A percentile compares a stretch with the other conserved stretches of the same genome.
Evolutionary conservation across 2,797 vertebrate species (phyloP).

Genomic region (Oreochromis grahami): DNA sequence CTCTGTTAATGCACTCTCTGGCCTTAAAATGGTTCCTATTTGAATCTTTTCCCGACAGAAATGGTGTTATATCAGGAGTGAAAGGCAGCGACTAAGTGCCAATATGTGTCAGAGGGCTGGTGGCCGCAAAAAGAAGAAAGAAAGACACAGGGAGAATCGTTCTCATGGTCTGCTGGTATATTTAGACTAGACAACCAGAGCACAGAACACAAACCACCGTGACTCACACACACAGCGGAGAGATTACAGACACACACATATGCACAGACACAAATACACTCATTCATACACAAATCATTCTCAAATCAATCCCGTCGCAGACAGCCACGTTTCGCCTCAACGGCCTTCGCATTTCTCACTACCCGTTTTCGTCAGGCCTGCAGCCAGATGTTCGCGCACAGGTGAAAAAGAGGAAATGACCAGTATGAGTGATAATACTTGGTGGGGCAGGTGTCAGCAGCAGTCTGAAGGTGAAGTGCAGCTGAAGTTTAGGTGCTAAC

Average conservation of each 20-base stretch:
- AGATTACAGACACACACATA: slow-evolving; percentile 27
- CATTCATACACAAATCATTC: slow-evolving; percentile 28
- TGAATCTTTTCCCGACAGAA: slow-evolving; percentile 11
- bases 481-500: neutral
- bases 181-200: slow-evolving; percentile 57
- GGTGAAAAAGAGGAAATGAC: slow-evolving; percentile 41
- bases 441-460: slow-evolving; percentile 19
- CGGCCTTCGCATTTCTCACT: slow-evolving; percentile 55
- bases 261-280: slow-evolving; percentile 1
- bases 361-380: slow-evolving; percentile 59
- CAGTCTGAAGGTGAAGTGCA: neutral
- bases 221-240: slow-evolving; percentile 32
- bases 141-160: slow-evolving; percentile 37
- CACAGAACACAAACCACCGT: slow-evolving; percentile 37
- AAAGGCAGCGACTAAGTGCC: slow-evolving; percentile 19
- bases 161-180: slow-evolving; percentile 60
- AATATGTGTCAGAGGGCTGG: slow-evolving; percentile 46
- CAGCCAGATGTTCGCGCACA: slow-evolving; percentile 12
- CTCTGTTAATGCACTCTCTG: slow-evolving; percentile 18
- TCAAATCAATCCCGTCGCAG: slow-evolving; percentile 20
- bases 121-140: slow-evolving; percentile 16
- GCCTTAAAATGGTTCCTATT: slow-evolving; percentile 50
- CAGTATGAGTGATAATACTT: neutral
- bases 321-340: slow-evolving; percentile 43
- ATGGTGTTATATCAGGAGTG: slow-evolving; percentile 32